Evolutionary conservation across 2,888 invertebrate species (phyloP), one percentile per base, ranked within the genome.

Genomic region (Papilio elwesi): DNA sequence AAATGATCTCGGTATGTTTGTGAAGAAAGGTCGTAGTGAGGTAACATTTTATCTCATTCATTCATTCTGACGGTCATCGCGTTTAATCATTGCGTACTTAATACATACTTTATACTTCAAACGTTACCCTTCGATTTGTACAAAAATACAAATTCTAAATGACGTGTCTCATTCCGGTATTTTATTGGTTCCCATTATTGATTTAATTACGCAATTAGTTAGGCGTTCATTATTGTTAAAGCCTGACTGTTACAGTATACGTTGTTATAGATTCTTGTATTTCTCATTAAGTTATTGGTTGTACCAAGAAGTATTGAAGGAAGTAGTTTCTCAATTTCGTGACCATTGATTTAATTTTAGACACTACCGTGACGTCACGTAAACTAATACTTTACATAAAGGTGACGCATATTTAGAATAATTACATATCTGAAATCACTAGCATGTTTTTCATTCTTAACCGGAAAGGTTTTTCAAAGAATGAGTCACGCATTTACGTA

Each of bases 11-110:
- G 47, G 55, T 36, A 70, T 10, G 51, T 16, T 51, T 49, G 13
- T 62, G 68, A 84, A 85, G 68, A 84, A 85, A 88, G 86, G 85
- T 83, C 86, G 81, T 62, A 57, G 68, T 81, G 77, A 85, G 83
- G 86, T 85, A 87, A 87, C 85, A 77, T 76, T 71, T 77, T 76
- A 79, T 79, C 79, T 82, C 80, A 80, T 83, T 86, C 26, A 26
- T 26, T 26, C 26, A 26, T 86, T 87, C 87, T 87, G 85, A 85
- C 76, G 82, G 87, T 76, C 83, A 76, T 78, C 76, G 71, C 74
- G 76, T 77, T 90, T 89, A 90, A 79, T 90, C 90, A 90, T 76
- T 81, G 83, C 83, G 83, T 83, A 82, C 16, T 49, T 64, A 51
- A 49, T 13, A 8, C 13, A 38, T 38, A 59, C 13, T 9, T 2